Evolutionary conservation across 2,888 invertebrate species (phyloP).

Genomic region (Trichopria drosophilae): DNA sequence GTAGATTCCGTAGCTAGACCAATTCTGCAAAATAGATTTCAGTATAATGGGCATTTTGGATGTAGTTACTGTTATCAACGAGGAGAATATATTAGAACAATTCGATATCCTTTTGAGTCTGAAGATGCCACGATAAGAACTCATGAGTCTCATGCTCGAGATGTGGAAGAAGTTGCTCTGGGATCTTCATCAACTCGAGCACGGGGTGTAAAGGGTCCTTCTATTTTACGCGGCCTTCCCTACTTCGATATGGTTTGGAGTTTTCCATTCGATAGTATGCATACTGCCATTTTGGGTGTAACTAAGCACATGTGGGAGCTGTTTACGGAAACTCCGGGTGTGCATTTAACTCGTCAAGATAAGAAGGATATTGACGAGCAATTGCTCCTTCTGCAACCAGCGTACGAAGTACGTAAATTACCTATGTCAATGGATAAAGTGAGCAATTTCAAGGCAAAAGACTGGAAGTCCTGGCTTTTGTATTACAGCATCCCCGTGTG

Average conservation of each 20-base stretch:
- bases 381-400: constrained; percentile 18
- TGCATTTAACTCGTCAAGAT: background rate
- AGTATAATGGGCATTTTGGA: constrained; percentile 19
- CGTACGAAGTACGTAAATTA: constrained; percentile 19
- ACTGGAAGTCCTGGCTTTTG: constrained; percentile 27
- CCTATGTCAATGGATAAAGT: constrained; percentile 14
- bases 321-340: too few species aligned
- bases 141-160: background rate
- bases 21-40: constrained; percentile 5
- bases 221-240: constrained; percentile 4
- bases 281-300: constrained; percentile 17
- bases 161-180: background rate
- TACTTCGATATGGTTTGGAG: constrained; percentile 22
- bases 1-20: constrained; percentile 22
- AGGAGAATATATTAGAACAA: constrained; percentile 4
- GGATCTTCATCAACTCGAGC: background rate
- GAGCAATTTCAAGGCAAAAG: constrained; percentile 11
- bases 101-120: constrained; percentile 6
- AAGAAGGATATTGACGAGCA: constrained; percentile 15
- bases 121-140: background rate
- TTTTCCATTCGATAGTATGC: constrained; percentile 23
- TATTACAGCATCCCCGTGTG: constrained; percentile 23
- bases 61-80: constrained; percentile 19
- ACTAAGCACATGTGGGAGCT: constrained; percentile 8
- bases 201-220: constrained; percentile 19